phyloP scores from a whole-genome alignment of 2,797 vertebrate genomes.

The Malurus leucopterus region DNA sequence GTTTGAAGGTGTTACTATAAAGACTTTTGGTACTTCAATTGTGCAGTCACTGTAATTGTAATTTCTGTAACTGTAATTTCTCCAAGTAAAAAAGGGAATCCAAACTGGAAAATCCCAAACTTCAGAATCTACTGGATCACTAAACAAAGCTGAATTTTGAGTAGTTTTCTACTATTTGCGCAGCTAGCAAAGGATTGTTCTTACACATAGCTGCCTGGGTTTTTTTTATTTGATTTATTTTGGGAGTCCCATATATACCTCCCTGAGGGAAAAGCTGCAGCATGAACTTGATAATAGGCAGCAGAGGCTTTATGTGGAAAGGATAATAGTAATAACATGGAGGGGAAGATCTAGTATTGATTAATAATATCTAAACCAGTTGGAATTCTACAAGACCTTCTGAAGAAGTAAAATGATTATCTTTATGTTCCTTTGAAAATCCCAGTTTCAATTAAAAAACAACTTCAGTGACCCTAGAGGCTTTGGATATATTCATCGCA shows the following conservation, averaged over 20 bases:
- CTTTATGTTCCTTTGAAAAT: not conserved
- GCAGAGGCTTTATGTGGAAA: not conserved
- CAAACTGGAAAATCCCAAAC: not conserved
- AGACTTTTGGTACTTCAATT: not conserved
- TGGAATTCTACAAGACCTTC: not conserved
- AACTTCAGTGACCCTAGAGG: not conserved
- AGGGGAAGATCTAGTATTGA: not conserved
- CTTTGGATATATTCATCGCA: not conserved
- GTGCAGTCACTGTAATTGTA: not conserved
- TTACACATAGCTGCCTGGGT: not conserved
- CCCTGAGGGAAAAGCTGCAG: not conserved
- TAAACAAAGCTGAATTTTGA: not conserved
- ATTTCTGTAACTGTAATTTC: not conserved
- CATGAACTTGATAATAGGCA: not conserved
- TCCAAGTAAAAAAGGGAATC: not conserved
- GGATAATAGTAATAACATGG: not conserved
- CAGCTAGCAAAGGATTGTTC: not conserved
- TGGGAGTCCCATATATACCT: not conserved
- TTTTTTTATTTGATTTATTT: not conserved
- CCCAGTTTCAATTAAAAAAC: not conserved
- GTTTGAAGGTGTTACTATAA: not conserved
- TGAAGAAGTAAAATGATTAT: not conserved
- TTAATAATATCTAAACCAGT: not conserved
- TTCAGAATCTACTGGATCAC: not conserved
- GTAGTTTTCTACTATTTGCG: not conserved